phyloP scores from a whole-genome alignment of 2,113 vertebrate species.

The Poecilia latipinna region DNA sequence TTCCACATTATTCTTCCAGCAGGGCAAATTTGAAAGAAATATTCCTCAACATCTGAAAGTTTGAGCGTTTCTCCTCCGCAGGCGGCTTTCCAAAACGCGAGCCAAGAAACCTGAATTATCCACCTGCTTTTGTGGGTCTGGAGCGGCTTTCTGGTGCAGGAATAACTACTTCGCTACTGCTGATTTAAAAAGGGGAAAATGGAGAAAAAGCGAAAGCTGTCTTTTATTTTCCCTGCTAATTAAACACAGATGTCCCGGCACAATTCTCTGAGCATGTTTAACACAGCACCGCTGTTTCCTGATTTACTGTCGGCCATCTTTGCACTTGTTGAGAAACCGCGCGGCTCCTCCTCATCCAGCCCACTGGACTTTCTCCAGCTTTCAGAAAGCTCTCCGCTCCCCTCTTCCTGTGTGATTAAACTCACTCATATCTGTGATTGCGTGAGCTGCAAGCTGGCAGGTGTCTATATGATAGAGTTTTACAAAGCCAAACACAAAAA shows the following conservation, averaged over 20 bases:
- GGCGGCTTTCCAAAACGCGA: background rate
- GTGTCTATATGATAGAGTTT: conserved; percentile 68
- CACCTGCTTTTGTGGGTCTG: conserved; percentile 7
- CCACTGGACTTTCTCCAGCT: conserved; percentile 52
- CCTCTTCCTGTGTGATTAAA: conserved; percentile 39
- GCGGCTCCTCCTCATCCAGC: conserved; percentile 46
- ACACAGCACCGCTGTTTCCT: conserved; percentile 53
- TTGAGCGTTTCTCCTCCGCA: background rate
- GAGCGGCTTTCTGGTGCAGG: background rate
- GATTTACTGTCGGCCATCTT: conserved; percentile 35
- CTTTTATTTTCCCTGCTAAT: conserved; percentile 48
- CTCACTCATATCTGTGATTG: conserved; percentile 40
- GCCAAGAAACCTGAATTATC: background rate
- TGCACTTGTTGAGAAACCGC: conserved; percentile 56
- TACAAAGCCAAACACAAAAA: conserved; percentile 56
- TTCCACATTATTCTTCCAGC: no score
- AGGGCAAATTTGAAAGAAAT: no score
- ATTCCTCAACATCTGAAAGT: background rate
- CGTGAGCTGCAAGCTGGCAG: conserved; percentile 59
- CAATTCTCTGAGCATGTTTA: conserved; percentile 56
- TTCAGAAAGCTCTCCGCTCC: conserved; percentile 16
- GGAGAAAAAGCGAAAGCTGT: conserved; percentile 16
- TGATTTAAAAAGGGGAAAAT: background rate
- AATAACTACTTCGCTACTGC: conserved; percentile 1
- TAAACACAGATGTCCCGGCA: conserved; percentile 66